Percentiles rank a stretch among this genome's conserved stretches.
phyloP scores from a whole-genome alignment of 2,113 vertebrate genomes.

The Crotalus horridus region DNA sequence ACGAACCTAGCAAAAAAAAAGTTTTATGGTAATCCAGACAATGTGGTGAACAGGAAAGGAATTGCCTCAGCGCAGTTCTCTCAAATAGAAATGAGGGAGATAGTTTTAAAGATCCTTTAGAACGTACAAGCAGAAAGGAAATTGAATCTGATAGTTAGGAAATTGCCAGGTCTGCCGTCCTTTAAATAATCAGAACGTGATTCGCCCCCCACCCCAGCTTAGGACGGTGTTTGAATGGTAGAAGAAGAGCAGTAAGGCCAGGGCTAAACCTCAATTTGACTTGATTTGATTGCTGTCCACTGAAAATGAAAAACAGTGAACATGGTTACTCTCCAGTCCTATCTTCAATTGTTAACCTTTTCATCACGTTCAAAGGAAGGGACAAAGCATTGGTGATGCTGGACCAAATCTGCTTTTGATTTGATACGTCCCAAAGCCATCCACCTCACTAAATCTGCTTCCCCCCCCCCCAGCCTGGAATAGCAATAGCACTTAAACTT shows the following conservation, averaged over 20 bases:
- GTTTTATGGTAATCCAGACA: neutral
- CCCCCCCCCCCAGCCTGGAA: neutral
- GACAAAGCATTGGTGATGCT: neutral
- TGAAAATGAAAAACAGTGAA: neutral
- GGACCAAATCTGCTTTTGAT: neutral
- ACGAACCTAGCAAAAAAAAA: neutral
- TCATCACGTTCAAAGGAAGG: neutral
- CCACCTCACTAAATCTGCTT: neutral
- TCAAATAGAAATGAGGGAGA: neutral
- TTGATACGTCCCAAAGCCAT: neutral
- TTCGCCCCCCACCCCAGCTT: accelerated
- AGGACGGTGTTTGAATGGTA: neutral
- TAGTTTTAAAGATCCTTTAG: neutral
- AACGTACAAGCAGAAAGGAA: neutral
- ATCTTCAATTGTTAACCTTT: neutral
- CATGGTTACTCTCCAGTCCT: neutral
- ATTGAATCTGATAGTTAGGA: neutral
- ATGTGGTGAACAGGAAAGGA: neutral
- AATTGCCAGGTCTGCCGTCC: neutral
- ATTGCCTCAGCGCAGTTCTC: accelerated
- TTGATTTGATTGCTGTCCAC: neutral
- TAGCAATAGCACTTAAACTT: neutral
- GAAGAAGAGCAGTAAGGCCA: neutral
- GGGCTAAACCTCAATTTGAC: neutral
- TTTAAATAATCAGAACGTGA: neutral